Evolutionary conservation across 37 sponge, comb jelly and placozoan species (phyloP).

Genomic region (Halisarca cf. caerulea): DNA sequence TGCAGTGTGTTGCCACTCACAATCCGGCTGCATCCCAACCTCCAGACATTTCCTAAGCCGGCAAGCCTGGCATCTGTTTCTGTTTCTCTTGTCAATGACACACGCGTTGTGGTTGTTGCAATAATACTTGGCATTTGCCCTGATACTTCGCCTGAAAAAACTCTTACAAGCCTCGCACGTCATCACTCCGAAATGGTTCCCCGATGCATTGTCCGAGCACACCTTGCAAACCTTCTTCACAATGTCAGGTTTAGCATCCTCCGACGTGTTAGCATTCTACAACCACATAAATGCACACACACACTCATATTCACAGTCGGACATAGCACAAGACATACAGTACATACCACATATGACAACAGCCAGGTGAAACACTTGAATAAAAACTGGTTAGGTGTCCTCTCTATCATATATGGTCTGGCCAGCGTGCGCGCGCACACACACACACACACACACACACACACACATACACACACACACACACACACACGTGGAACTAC

Average conservation of each 20-base stretch:
- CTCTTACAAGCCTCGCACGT: constrained; percentile 98
- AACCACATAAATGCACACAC: too few relatives aligned
- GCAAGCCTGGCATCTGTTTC: constrained; percentile 95
- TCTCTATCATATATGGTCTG: too few relatives aligned
- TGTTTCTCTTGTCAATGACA: constrained; percentile 87
- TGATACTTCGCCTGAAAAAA: constrained; percentile 91
- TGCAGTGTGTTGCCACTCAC: too few relatives aligned
- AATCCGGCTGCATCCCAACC: constrained; percentile 93
- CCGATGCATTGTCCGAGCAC: constrained; percentile 88
- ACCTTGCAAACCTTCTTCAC: constrained; percentile 68
- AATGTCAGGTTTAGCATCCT: background rate
- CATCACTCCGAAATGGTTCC: constrained; percentile 93
- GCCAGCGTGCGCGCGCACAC: too few relatives aligned
- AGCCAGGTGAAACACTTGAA: background rate
- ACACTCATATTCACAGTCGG: too few relatives aligned
- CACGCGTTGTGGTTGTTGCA: constrained; percentile 83
- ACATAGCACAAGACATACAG: too few relatives aligned
- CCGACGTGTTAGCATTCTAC: background rate
- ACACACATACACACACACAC: too few relatives aligned
- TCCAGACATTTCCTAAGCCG: constrained; percentile 84
- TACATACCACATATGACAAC: too few relatives aligned
- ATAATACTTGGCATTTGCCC: constrained; percentile 81
- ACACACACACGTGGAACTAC: too few relatives aligned
- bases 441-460: too few relatives aligned
- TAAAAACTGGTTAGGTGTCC: too few relatives aligned